These are phyloP conservation scores for Sphinx pinastri DNA, from an alignment of 2,888 invertebrate genomes.

Conservation along the genomic window DNA sequence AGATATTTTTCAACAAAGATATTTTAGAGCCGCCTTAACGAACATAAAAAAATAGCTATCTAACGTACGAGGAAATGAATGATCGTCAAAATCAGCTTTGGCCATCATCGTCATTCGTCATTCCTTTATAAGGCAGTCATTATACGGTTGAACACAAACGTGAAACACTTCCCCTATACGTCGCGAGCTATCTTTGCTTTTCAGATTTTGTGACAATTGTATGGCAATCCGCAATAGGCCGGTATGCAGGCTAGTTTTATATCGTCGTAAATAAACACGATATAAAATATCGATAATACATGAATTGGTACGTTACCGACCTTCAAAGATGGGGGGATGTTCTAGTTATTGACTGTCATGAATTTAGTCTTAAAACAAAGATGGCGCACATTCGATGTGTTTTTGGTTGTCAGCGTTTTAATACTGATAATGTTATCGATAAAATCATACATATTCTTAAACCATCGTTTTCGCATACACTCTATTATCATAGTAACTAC, in stretches of 20 bases:
- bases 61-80: conserved; percentile 33
- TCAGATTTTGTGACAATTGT: no score
- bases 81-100: conserved; percentile 26
- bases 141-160: conserved; percentile 26
- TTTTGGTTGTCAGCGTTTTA: conserved; percentile 2
- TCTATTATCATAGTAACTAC: no score
- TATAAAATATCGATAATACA: no score
- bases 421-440: conserved; percentile 13
- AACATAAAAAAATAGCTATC: conserved; percentile 36
- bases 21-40: conserved; percentile 21
- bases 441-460: not conserved
- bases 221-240: no score
- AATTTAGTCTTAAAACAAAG: no score
- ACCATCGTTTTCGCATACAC: no score
- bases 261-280: no score
- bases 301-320: no score
- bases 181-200: no score
- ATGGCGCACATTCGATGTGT: not conserved
- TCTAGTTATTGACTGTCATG: no score
- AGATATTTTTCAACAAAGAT: not conserved
- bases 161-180: conserved; percentile 10
- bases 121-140: conserved; percentile 27
- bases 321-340: no score
- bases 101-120: conserved; percentile 21
- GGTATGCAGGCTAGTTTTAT: no score